Evolutionary conservation across 1,140 invertebrate species (phyloP), one percentile per base, ranked within the genome.

Genomic region (Drosophila arawakana): DNA sequence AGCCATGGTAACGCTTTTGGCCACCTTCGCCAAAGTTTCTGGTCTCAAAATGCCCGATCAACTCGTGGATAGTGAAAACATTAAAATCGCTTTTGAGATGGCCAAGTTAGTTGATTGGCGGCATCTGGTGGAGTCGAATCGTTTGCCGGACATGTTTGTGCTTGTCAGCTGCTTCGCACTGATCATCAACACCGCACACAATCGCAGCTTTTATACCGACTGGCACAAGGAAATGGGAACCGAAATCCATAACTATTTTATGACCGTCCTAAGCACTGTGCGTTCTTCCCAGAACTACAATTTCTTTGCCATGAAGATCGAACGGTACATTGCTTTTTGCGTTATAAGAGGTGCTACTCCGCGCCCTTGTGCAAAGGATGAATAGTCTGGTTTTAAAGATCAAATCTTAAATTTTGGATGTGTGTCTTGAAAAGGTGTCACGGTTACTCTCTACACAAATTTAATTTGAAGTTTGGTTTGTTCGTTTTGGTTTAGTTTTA

Each of bases 1-100:
- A 35, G 71, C 65, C 3, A 69, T 73, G 65, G 21, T 13, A 41
- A 21, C 39, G 1, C 41, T 69, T 7, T 15, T 73, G 34, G 57
- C 47, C 21, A 73, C 11, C 6, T 55, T 73, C 21, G 39, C 47
- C 0, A 61, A 39, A 7, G 43, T 73, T 2, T 59, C 63, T 5
- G 39, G 57, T 4, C 11, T 21, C 1, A 7, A 37, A 2, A 4
- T 57, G 7, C 52, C 69, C 0, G 1, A 10, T 9, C 10, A 15
- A 21, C 18, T 21, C 1, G 1, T 21, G 7, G 15, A 21, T n/a
- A 25, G 18, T 7, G 57, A 73, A 68, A 34, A 73, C 63, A 34
- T 68, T 13, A 34, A 6, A 3, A 4, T 39, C 2, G 57, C 65
- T 7, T 69, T 73, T n/a, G 25, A 46, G 0, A 34, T 73, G 71